Evolutionary conservation across 2,113 vertebrate genomes (phyloP).

Genomic region (Melanotaenia duboulayi): DNA sequence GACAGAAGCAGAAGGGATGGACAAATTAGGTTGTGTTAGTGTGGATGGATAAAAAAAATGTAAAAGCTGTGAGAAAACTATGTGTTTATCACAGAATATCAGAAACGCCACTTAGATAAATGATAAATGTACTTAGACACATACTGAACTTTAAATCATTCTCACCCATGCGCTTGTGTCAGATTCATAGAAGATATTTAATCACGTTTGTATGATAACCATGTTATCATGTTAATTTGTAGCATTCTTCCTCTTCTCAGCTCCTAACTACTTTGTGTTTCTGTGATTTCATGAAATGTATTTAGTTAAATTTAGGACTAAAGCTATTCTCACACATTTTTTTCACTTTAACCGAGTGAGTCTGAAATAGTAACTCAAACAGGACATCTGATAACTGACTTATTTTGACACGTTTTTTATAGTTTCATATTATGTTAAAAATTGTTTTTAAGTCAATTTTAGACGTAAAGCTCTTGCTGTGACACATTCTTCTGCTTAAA

Average conservation of each 20-base stretch:
- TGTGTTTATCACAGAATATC: background rate
- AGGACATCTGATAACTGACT: background rate
- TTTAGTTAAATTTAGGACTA: background rate
- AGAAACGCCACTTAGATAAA: background rate
- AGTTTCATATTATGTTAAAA: background rate
- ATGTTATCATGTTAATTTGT: too few relatives aligned
- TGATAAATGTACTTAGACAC: too few relatives aligned
- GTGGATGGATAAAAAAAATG: background rate
- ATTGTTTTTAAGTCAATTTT: background rate
- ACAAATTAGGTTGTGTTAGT: conserved; percentile 44
- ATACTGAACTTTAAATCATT: background rate
- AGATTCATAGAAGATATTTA: background rate
- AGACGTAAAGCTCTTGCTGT: too few relatives aligned
- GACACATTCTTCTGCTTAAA: too few relatives aligned
- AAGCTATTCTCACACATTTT: background rate
- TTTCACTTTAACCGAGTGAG: background rate
- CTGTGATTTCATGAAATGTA: background rate
- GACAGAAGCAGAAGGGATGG: conserved; percentile 15
- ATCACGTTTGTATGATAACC: background rate
- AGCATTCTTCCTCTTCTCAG: too few relatives aligned
- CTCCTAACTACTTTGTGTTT: background rate
- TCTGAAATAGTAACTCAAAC: background rate
- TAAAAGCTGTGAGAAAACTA: conserved; percentile 1
- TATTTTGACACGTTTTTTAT: background rate
- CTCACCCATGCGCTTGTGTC: background rate